phyloP scores from a whole-genome alignment of 2,113 vertebrate genomes.

The Stegostoma tigrinum region DNA sequence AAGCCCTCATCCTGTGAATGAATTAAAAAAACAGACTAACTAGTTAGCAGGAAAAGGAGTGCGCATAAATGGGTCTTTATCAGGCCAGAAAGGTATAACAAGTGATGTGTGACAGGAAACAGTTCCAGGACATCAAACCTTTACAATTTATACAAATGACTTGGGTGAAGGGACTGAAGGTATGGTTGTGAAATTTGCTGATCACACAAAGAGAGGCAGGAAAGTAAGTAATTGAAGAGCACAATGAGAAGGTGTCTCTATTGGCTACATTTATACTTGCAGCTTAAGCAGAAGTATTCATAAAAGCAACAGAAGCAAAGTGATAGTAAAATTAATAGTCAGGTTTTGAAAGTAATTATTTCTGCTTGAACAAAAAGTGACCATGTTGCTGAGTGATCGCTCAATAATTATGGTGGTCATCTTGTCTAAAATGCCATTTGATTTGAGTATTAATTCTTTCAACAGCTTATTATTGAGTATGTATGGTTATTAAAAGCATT shows the following conservation, averaged over 20 bases:
- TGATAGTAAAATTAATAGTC: neutral
- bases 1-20: no score
- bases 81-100: no score
- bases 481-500: neutral
- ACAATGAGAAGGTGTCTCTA: neutral
- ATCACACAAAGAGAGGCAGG: no score
- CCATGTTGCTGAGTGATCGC: neutral
- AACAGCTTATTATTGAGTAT: conserved; percentile 1
- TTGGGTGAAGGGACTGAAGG: no score
- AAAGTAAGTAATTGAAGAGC: no score
- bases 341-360: neutral
- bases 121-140: no score
- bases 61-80: no score
- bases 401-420: neutral
- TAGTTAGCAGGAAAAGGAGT: no score
- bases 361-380: neutral
- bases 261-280: neutral
- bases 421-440: neutral
- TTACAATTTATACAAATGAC: no score
- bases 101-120: no score
- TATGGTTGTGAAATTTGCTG: no score
- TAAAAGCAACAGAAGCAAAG: conserved; percentile 5
- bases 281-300: neutral
- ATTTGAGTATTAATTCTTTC: conserved; percentile 3
- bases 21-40: no score